Evolutionary conservation across 2,888 invertebrate species (phyloP), one percentile per base, ranked within the genome.

Genomic region (Tinea trinotella): DNA sequence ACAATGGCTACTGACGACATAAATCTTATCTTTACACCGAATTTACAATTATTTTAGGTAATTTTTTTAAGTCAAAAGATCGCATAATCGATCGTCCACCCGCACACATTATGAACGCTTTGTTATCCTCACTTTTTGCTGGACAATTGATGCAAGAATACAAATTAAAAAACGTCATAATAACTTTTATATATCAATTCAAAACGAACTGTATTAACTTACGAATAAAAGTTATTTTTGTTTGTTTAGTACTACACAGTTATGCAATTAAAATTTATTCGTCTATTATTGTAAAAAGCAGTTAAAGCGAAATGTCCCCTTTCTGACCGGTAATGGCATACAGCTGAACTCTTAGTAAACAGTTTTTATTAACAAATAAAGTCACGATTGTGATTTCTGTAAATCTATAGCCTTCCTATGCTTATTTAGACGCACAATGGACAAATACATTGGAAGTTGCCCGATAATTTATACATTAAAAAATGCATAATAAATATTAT

Each of bases 31-130:
- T 68, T 74, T 76, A 71, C 71, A 73, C 66, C 71, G 68, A 78
- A 79, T 76, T 73, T 73, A 78, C 79, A 81, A 81, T 79, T 78
- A 82, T 81, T 80, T 79, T 76, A 54, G 48, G 19, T 66, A 63
- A 58, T 59, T 71, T 71, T 79, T 76, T 71, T 76, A 74, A 61
- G 22, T 20, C 35, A 59, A 63, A 57, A 57, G 59, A 57, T 57
- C 60, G 74, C 36, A 80, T 81, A 70, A 81, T 76, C 72, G 77
- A 77, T 76, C 74, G 78, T 81, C 81, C 84, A 80, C 84, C 85
- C 84, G 74, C 83, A 70, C 83, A 57, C 53, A 73, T 76, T 73
- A 73, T 62, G 69, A 62, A 60, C 49, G 76, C 61, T 73, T 85
- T 83, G 82, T 80, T 62, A 58, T 63, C 69, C 58, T 64, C 18